A percentile compares a stretch with the other conserved stretches of the same genome.
Conservation (phyloP, 2,888 invertebrate genomes). For the Phragmatobia fuliginosa region DNA sequence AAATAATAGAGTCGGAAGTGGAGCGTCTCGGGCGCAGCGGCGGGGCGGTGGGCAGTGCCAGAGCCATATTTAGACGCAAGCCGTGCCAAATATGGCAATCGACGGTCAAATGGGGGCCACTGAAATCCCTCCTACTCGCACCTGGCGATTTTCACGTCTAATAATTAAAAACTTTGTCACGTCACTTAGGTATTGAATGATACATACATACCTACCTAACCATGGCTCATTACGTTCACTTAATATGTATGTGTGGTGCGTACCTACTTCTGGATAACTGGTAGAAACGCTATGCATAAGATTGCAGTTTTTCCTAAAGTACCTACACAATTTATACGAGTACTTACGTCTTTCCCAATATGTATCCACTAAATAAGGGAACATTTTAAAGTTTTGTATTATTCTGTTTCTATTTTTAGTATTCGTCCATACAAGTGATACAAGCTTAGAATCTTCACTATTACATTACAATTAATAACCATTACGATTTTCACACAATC, state of each 20-base stretch:
- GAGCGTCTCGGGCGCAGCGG: conserved; percentile 69
- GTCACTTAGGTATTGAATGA: conserved; percentile 66
- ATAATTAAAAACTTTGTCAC: conserved; percentile 86
- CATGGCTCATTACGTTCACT: conserved; percentile 41
- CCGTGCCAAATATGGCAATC: conserved; percentile 93
- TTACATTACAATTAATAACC: no score
- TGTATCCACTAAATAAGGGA: no score
- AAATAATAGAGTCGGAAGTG: conserved; percentile 86
- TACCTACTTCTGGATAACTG: conserved; percentile 15
- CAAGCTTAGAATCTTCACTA: no score
- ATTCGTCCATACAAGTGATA: no score
- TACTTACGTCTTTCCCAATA: neutral
- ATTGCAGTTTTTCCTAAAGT: conserved; percentile 23
- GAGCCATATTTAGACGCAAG: conserved; percentile 93
- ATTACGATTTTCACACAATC: no score
- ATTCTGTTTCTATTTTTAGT: neutral
- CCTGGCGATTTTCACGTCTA: conserved; percentile 85
- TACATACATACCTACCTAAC: conserved; percentile 50
- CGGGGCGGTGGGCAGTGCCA: conserved; percentile 90
- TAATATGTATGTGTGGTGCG: conserved; percentile 28
- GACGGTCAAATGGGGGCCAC: conserved; percentile 93
- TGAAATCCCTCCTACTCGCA: conserved; percentile 91
- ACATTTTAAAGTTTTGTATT: neutral
- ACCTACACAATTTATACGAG: neutral
- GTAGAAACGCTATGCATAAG: conserved; percentile 16